phyloP scores from a whole-genome alignment of 2,113 vertebrate species.

The Boleophthalmus pectinirostris region DNA sequence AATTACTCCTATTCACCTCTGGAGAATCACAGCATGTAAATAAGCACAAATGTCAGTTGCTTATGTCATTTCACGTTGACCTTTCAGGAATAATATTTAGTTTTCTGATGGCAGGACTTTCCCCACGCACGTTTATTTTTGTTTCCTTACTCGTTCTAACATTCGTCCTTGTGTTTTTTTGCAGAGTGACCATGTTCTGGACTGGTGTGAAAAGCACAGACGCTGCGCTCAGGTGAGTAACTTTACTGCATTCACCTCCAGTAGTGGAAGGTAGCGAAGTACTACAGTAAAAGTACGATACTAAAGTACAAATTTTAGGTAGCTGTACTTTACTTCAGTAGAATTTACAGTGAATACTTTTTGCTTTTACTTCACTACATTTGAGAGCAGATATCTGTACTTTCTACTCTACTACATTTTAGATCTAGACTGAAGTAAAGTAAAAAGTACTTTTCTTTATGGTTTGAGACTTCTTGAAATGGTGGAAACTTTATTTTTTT shows the following conservation, averaged over 20 bases:
- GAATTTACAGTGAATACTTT: too few species aligned
- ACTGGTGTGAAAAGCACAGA: conserved; percentile 72
- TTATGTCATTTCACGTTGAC: conserved; percentile 28
- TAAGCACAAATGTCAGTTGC: conserved; percentile 36
- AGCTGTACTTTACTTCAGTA: too few species aligned
- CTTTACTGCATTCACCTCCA: conserved; percentile 3
- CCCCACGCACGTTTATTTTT: conserved; percentile 25
- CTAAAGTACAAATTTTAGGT: too few species aligned
- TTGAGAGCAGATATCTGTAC: too few species aligned
- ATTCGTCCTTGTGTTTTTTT: conserved; percentile 39
- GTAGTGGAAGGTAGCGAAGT: too few species aligned
- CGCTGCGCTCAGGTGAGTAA: conserved; percentile 71
- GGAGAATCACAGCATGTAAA: conserved; percentile 44
- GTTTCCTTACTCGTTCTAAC: conserved; percentile 40
- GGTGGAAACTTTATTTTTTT: too few species aligned
- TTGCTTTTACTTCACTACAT: too few species aligned
- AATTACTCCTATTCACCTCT: conserved; percentile 38
- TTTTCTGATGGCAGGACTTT: conserved; percentile 22
- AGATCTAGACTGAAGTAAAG: too few species aligned
- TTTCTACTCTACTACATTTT: too few species aligned
- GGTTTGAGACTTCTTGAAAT: too few species aligned
- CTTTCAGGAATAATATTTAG: conserved; percentile 55
- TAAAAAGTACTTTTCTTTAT: too few species aligned
- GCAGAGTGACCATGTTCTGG: conserved; percentile 70
- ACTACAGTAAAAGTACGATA: too few species aligned